These are phyloP conservation scores for Microplitis manilae DNA, from an alignment of 2,888 invertebrate genomes.

Conservation along the genomic window DNA sequence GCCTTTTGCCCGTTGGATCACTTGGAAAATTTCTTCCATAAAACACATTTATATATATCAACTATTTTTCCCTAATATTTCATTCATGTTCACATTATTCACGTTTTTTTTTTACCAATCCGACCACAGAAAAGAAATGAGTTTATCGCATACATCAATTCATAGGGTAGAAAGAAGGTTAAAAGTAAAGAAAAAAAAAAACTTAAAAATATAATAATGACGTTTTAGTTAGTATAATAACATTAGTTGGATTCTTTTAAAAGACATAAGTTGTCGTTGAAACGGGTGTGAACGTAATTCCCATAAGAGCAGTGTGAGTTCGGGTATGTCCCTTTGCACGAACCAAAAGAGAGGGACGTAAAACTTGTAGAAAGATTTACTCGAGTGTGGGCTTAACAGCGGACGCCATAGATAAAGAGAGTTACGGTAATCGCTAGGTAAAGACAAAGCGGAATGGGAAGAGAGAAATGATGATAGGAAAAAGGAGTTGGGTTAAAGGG, in stretches of 20 bases:
- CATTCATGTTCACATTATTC: conserved; percentile 5
- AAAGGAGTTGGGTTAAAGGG: conserved; percentile 17
- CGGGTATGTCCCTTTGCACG: conserved; percentile 31
- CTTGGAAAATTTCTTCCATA: conserved; percentile 21
- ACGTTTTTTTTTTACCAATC: background rate
- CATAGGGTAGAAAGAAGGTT: too few relatives aligned
- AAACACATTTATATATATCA: conserved; percentile 20
- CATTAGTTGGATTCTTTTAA: conserved; percentile 44
- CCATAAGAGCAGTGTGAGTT: conserved; percentile 42
- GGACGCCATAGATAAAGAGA: conserved; percentile 59
- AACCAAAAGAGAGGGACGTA: conserved; percentile 11
- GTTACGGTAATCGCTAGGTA: conserved; percentile 62
- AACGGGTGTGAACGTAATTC: conserved; percentile 50
- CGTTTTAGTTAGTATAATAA: background rate
- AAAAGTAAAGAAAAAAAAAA: background rate
- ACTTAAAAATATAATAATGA: background rate
- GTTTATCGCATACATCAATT: too few relatives aligned
- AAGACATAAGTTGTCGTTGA: conserved; percentile 44
- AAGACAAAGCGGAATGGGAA: conserved; percentile 40
- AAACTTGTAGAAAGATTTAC: conserved; percentile 46
- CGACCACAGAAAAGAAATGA: background rate
- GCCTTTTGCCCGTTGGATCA: conserved; percentile 31
- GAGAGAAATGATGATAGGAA: conserved; percentile 7
- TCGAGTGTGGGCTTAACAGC: conserved; percentile 31
- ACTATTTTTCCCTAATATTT: conserved; percentile 10